Percentiles rank a stretch among this genome's conserved stretches.
phyloP scores from a whole-genome alignment of 2,797 vertebrate species.

The Crenichthys baileyi region DNA sequence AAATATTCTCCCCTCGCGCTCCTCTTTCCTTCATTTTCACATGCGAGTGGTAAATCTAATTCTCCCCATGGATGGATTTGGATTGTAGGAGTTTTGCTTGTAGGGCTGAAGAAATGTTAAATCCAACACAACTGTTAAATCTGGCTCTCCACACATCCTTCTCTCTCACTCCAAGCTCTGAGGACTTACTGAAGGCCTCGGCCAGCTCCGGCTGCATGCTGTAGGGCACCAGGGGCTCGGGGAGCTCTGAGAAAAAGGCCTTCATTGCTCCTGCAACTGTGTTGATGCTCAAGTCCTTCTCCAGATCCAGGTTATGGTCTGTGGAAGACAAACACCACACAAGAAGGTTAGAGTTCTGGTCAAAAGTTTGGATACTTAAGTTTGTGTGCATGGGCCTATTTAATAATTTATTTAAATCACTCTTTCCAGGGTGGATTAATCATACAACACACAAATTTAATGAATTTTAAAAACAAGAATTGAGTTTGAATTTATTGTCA shows the following conservation, averaged over 20 bases:
- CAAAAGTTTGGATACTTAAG: neutral
- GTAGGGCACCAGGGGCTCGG: slow-evolving; percentile 93
- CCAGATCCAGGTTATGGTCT: slow-evolving; percentile 90
- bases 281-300: slow-evolving; percentile 94
- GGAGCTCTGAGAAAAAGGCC: slow-evolving; percentile 95
- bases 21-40: slow-evolving; percentile 25
- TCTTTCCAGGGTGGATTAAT: neutral
- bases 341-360: neutral
- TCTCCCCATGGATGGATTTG: slow-evolving; percentile 68
- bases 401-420: neutral
- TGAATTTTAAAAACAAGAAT: too few relatives aligned
- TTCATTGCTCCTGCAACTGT: slow-evolving; percentile 95
- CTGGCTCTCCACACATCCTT: slow-evolving; percentile 4
- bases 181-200: slow-evolving; percentile 92
- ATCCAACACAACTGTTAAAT: slow-evolving; percentile 44
- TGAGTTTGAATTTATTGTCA: too few relatives aligned
- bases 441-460: too few relatives aligned
- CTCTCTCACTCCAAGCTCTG: neutral
- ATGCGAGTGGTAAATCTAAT: slow-evolving; percentile 62
- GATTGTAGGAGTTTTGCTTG: slow-evolving; percentile 66
- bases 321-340: neutral
- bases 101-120: slow-evolving; percentile 66
- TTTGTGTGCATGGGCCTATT: neutral
- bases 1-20: slow-evolving; percentile 43
- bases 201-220: slow-evolving; percentile 90